These are phyloP conservation scores for Amphipoea oculea DNA, from an alignment of 2,888 invertebrate genomes.

Conservation along the genomic window DNA sequence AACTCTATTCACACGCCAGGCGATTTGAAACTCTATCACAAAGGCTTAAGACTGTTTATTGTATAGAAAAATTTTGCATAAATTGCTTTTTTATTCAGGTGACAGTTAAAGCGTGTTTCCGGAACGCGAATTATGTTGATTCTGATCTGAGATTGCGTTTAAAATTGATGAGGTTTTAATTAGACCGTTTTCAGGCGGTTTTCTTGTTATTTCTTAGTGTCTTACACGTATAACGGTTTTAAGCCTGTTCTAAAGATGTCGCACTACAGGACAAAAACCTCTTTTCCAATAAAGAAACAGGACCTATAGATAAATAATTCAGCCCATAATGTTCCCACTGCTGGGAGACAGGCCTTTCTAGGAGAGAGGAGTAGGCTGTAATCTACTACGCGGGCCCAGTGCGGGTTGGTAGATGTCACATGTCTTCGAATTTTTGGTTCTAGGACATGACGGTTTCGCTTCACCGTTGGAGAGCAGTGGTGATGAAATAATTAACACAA, in stretches of 20 bases:
- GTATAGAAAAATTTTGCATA: neutral
- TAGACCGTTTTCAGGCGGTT: neutral
- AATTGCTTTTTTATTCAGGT: neutral
- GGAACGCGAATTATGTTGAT: conserved; percentile 27
- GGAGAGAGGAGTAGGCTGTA: too few species aligned
- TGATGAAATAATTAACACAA: too few species aligned
- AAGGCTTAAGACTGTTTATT: neutral
- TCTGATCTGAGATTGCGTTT: conserved; percentile 42
- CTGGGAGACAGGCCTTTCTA: too few species aligned
- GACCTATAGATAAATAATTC: neutral
- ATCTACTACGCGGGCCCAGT: too few species aligned
- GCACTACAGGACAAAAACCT: neutral
- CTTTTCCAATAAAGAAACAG: neutral
- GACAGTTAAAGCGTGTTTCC: conserved; percentile 38
- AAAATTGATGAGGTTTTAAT: conserved; percentile 45
- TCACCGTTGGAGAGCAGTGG: too few species aligned
- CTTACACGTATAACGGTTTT: neutral
- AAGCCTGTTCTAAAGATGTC: neutral
- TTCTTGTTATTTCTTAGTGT: conserved; percentile 6
- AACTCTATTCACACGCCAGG: neutral
- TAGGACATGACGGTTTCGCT: too few species aligned
- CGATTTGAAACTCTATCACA: conserved; percentile 10
- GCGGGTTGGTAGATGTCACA: too few species aligned
- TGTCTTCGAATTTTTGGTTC: too few species aligned
- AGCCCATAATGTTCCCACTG: neutral